phyloP scores from a whole-genome alignment of 2,113 vertebrate species.

The Cnemophilus loriae region DNA sequence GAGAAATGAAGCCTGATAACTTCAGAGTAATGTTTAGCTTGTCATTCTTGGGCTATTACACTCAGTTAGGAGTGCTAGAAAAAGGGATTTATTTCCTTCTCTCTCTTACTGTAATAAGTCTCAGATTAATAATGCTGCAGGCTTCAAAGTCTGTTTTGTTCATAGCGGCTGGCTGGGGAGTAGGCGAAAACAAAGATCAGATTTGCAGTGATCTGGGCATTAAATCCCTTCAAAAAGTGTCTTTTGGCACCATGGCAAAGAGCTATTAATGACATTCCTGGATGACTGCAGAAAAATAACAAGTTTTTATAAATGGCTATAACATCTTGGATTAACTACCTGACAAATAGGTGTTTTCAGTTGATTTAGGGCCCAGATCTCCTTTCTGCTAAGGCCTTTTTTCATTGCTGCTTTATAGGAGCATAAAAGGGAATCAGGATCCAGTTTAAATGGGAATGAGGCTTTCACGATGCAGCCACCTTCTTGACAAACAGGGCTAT shows the following conservation, averaged over 20 bases:
- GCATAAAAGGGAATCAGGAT: background rate
- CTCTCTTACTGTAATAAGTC: constrained; percentile 20
- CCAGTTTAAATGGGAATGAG: background rate
- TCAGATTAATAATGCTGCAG: constrained; percentile 43
- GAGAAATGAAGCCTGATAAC: constrained; percentile 57
- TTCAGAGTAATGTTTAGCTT: constrained; percentile 42
- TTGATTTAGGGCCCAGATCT: background rate
- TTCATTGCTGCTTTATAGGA: background rate
- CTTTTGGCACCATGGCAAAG: background rate
- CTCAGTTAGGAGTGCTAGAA: constrained; percentile 28
- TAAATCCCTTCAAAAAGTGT: constrained; percentile 20
- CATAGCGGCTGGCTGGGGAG: constrained; percentile 10
- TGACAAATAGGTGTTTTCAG: constrained; percentile 5
- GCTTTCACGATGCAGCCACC: background rate
- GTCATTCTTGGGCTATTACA: constrained; percentile 57
- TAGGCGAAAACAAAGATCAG: constrained; percentile 14
- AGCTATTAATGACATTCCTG: constrained; percentile 11
- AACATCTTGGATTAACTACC: constrained; percentile 15
- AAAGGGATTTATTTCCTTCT: constrained; percentile 40
- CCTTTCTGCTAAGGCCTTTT: background rate
- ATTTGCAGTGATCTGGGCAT: constrained; percentile 16
- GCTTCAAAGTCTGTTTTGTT: constrained; percentile 48
- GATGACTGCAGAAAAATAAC: background rate
- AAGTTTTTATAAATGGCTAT: background rate
- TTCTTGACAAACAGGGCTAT: background rate